phyloP scores from a whole-genome alignment of 2,888 invertebrate genomes.

The Gandaritis pyraliata region DNA sequence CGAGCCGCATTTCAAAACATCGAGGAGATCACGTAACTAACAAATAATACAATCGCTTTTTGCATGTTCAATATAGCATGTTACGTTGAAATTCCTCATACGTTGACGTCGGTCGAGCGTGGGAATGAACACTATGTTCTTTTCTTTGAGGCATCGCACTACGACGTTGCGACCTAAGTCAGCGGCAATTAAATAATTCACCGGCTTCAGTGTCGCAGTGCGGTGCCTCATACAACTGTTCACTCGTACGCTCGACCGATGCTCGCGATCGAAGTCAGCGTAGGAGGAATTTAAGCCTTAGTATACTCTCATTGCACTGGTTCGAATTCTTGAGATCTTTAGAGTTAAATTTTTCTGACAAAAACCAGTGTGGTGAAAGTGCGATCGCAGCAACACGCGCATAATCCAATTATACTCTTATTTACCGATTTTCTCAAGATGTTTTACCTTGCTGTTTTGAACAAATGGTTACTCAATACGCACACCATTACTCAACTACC shows the following conservation, averaged over 20 bases:
- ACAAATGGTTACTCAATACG: background rate
- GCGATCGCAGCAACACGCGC: background rate
- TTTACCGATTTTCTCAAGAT: constrained; percentile 6
- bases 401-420: background rate
- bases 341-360: background rate
- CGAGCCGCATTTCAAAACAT: constrained; percentile 28
- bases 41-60: constrained; percentile 29
- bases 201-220: too few relatives aligned
- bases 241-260: too few relatives aligned
- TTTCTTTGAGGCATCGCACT: too few relatives aligned
- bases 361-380: constrained; percentile 2
- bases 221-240: too few relatives aligned
- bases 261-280: too few relatives aligned
- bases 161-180: too few relatives aligned
- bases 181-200: too few relatives aligned
- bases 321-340: background rate
- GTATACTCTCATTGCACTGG: constrained; percentile 7
- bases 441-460: background rate
- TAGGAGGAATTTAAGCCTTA: background rate
- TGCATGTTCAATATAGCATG: constrained; percentile 17
- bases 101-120: too few relatives aligned
- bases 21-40: constrained; percentile 32
- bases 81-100: background rate
- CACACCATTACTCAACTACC: background rate
- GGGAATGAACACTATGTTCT: too few relatives aligned